Base-by-base conservation (phyloP, 2,888 invertebrate species). In the Microplitis manilae region DNA sequence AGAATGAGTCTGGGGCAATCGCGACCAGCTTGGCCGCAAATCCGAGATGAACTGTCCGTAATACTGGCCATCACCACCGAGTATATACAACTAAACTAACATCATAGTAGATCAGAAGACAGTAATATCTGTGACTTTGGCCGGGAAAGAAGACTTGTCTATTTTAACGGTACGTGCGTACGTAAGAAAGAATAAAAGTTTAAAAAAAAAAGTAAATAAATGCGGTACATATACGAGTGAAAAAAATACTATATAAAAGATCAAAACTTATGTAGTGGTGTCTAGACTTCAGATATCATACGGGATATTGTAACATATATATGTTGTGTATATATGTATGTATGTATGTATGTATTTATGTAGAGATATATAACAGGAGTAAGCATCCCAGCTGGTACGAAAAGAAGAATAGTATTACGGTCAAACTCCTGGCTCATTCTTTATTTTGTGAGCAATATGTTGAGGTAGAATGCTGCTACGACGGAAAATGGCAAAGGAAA, bases 81-180 rank as follows among this genome's bases (percentile, higher is more conserved):
- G 50, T 50, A 50, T 50, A 50, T 50, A 50, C 50, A 50, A 50
- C 50, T 50, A 50, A 50, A 71, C 69, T 39, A 62, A 50, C 67
- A 30, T 30, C 72, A 75, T 30, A 76, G 61, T 50, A 50, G 73
- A 86, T 85, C 82, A 85, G 83, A 50, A 50, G 50, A 84, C 85
- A 83, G 81, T 84, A 85, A 86, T 87, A 86, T 86, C 84, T 83
- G 82, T 84, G 84, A 85, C 86, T 88, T 86, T 86, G 84, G 85
- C 84, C 84, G 84, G 82, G 84, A 86, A 86, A 84, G 84, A 86
- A 85, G 84, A 81, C 84, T 87, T 82, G 87, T 87, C 88, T 88
- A 88, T 88, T 88, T 88, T 88, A 86, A 87, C 85, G 82, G 82
- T 81, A 84, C 84, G 79, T 20, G 40, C 39, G 39, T n/a, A 15